phyloP scores from a whole-genome alignment of 2,888 invertebrate species.

The Coelinius sp. region DNA sequence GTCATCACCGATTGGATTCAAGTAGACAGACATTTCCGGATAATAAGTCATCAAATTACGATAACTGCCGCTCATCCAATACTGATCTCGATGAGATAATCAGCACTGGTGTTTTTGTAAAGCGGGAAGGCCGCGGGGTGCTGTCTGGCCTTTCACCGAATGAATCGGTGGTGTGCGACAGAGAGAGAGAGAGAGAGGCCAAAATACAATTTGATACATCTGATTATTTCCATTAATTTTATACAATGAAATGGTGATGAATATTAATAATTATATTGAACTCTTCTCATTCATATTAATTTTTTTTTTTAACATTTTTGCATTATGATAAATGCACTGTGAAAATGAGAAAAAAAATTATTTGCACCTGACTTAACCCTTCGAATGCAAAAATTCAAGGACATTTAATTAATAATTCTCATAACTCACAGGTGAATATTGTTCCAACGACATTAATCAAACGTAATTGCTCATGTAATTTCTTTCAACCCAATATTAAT shows the following conservation, averaged over 20 bases:
- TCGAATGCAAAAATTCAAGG: not conserved
- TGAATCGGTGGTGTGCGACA: not conserved
- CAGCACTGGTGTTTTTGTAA: not conserved
- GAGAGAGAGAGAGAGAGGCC: not conserved
- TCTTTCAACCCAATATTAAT: not conserved
- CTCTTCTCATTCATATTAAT: too few species aligned
- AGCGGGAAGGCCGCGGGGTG: conserved; percentile 43
- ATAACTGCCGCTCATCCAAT: conserved; percentile 9
- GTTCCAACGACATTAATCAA: not conserved
- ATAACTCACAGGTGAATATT: not conserved
- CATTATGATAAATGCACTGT: too few species aligned
- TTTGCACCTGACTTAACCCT: not conserved
- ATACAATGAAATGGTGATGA: not conserved
- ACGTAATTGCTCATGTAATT: conserved; percentile 9
- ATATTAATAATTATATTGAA: too few species aligned
- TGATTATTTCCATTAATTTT: not conserved
- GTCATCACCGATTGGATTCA: too few species aligned
- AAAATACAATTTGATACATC: not conserved
- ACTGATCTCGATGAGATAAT: conserved; percentile 8
- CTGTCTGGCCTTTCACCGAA: conserved; percentile 37
- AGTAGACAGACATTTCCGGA: not conserved
- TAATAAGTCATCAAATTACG: not conserved
- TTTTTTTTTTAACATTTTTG: too few species aligned
- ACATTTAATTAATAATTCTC: conserved; percentile 5
- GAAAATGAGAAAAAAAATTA: too few species aligned